Conservation (phyloP, 1,140 invertebrate genomes). For the Drosophila equinoxialis region DNA sequence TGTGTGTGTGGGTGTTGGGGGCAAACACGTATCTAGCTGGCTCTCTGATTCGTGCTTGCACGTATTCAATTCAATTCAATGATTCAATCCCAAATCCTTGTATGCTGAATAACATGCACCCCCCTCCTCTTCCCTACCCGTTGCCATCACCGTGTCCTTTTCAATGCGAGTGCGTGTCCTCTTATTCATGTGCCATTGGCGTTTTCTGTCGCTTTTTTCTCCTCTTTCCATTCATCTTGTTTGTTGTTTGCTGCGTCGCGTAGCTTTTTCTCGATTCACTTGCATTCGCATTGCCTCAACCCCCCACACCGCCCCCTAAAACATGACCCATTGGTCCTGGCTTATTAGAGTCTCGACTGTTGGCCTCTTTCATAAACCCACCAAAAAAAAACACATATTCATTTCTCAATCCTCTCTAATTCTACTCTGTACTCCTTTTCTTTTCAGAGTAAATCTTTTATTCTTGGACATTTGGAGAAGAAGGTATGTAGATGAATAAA, state of each 20-base stretch:
- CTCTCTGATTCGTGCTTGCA: constrained; percentile 65
- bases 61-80: constrained; percentile 82
- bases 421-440: background rate
- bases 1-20: background rate
- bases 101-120: constrained; percentile 36
- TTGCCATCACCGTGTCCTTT: background rate
- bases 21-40: constrained; percentile 40
- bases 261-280: background rate
- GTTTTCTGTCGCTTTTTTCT: background rate
- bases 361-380: background rate
- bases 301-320: background rate
- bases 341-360: background rate
- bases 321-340: background rate
- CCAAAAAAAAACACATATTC: background rate
- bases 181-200: constrained; percentile 48
- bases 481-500: background rate
- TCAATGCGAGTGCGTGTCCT: constrained; percentile 28
- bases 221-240: background rate
- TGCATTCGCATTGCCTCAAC: background rate
- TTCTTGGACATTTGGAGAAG: background rate
- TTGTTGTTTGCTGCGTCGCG: background rate
- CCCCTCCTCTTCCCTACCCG: constrained; percentile 28
- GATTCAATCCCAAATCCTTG: constrained; percentile 68
- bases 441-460: background rate
- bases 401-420: background rate